Evolutionary conservation across 2,888 invertebrate species (phyloP), one percentile per base, ranked within the genome.

Genomic region (Yponomeuta plumbellus): DNA sequence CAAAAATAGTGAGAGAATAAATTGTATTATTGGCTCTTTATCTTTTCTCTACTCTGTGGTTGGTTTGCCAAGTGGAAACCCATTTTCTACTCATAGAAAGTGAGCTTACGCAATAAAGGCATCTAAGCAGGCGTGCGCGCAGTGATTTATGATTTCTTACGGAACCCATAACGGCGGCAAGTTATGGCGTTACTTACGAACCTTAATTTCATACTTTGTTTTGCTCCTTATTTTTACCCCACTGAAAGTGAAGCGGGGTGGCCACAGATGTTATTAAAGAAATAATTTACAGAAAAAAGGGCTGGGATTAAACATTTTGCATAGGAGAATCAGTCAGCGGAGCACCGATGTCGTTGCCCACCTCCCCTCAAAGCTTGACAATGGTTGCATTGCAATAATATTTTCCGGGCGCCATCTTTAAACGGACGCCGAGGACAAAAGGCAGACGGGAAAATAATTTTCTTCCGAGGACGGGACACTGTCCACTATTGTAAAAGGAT

Each of bases 401-500:
- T 83, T 80, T 78, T 74, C 71, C 64, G 75, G 73, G 68, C 74
- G 78, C 78, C 75, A 80, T 80, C 75, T 82, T 80, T 77, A 79
- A 81, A 76, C 75, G 75, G 71, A 69, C 67, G 69, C 66, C 66
- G 76, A 73, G 80, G 79, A 86, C 84, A 87, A 88, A 84, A 80
- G 83, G 75, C 72, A 71, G 76, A 74, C 77, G 81, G 78, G 75
- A 81, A 88, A 89, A 88, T 86, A 80, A 86, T 87, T 88, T 88
- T 86, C 84, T 78, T 79, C 77, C 74, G 72, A 71, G 69, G 74
- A 74, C 79, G 79, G 80, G 83, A 80, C 83, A 81, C 80, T 79
- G 81, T 78, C 73, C 80, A 84, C 87, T 81, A 86, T 91, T 91
- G 86, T 88, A 79, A 79, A 82, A 80, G 83, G 85, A 85, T 86